Evolutionary conservation across 2,113 vertebrate species (phyloP).

Genomic region (Atrichornis clamosus): DNA sequence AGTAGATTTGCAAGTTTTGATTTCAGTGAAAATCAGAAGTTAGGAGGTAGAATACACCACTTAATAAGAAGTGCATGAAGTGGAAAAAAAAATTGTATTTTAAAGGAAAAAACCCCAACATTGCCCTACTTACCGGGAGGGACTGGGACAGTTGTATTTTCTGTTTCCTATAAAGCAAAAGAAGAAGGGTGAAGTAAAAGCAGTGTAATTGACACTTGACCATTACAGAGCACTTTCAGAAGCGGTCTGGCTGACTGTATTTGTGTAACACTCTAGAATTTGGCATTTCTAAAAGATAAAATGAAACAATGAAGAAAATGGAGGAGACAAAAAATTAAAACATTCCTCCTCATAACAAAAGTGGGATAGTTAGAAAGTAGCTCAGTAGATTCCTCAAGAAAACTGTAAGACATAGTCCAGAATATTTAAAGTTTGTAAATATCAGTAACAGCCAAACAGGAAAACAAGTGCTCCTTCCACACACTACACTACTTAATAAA

Average conservation of each 20-base stretch:
- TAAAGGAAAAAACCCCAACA: background rate
- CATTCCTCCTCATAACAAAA: background rate
- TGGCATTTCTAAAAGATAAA: background rate
- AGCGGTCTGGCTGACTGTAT: background rate
- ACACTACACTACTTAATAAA: background rate
- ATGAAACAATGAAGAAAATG: background rate
- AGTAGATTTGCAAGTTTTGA: background rate
- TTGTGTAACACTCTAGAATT: background rate
- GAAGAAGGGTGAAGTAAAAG: background rate
- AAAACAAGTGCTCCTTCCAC: background rate
- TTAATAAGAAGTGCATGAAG: background rate
- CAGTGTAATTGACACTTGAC: background rate
- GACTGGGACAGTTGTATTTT: background rate
- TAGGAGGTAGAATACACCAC: background rate
- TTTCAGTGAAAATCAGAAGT: background rate
- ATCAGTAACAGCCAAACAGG: background rate
- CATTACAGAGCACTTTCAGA: background rate
- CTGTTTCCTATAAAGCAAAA: slow-evolving; percentile 10
- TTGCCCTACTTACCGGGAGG: background rate
- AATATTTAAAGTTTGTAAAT: background rate
- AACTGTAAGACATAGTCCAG: background rate
- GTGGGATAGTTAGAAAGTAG: background rate
- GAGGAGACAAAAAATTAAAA: background rate
- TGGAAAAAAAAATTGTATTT: background rate
- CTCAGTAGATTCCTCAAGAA: background rate